A percentile compares a stretch with the other conserved stretches of the same genome.
Conservation (phyloP, 2,113 vertebrate species). For the Rattus rattus region DNA sequence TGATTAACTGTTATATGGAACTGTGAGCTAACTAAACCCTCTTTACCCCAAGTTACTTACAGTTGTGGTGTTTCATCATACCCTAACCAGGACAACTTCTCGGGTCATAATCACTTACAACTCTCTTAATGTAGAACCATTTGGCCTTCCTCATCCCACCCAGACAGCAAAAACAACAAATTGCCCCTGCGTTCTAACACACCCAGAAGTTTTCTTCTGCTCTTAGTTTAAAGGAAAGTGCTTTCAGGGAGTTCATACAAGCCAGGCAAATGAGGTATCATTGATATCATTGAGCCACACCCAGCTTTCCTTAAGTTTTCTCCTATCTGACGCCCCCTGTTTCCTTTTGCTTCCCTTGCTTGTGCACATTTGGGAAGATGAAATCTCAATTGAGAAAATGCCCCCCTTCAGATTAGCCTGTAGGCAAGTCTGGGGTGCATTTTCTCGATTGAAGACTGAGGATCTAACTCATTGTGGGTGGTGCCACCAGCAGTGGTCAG, state of each 20-base stretch:
- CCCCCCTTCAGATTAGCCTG: neutral
- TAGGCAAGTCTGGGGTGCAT: neutral
- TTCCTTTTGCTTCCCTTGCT: neutral
- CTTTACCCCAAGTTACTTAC: neutral
- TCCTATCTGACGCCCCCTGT: neutral
- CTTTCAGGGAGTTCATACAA: neutral
- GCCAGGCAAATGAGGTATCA: neutral
- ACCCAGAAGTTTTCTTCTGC: neutral
- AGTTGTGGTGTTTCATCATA: neutral
- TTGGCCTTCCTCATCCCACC: neutral
- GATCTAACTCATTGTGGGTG: neutral
- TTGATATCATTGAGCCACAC: neutral
- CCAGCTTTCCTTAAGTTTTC: neutral
- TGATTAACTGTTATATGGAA: neutral
- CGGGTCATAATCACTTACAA: neutral
- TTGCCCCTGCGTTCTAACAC: neutral
- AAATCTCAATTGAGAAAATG: neutral
- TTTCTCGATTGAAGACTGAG: neutral
- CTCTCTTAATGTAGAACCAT: neutral
- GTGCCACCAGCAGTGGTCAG: neutral
- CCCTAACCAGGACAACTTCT: neutral
- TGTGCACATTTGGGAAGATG: neutral
- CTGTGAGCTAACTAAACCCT: neutral
- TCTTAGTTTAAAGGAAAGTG: neutral
- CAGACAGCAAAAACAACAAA: neutral